Evolutionary conservation across 2,888 invertebrate species (phyloP).

Genomic region (Nephrotoma guestfalica): DNA sequence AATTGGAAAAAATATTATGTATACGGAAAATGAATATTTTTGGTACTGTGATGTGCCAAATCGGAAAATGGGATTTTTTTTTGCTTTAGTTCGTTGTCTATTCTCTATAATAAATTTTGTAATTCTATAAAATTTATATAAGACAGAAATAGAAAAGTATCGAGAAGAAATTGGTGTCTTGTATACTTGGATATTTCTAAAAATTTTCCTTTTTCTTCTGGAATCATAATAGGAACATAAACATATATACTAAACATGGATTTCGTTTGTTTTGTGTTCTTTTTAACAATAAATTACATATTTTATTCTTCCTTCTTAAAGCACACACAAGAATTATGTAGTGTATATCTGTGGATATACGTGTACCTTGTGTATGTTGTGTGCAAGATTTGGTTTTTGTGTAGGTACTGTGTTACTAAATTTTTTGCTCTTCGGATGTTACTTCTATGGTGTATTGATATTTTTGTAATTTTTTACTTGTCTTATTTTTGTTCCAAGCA

Average conservation of each 20-base stretch:
- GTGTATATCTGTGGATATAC: neutral
- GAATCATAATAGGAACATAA: neutral
- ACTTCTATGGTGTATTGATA: neutral
- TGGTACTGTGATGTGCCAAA: neutral
- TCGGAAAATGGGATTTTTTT: neutral
- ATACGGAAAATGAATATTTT: too few relatives aligned
- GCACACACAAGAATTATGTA: neutral
- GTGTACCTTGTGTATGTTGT: neutral
- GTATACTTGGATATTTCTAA: neutral
- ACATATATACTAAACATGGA: neutral
- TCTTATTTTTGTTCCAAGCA: neutral
- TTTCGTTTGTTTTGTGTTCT: neutral
- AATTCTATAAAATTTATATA: neutral
- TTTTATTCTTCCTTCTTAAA: neutral
- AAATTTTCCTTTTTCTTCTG: neutral
- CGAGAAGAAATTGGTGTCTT: neutral
- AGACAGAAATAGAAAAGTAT: neutral
- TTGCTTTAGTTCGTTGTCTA: neutral
- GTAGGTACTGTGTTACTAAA: neutral
- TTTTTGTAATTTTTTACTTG: neutral
- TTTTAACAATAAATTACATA: neutral
- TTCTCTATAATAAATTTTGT: neutral
- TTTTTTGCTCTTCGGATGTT: neutral
- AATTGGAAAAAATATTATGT: neutral
- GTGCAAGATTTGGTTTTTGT: neutral